Evolutionary conservation across 2,113 vertebrate species (phyloP).

Genomic region (Naja naja): DNA sequence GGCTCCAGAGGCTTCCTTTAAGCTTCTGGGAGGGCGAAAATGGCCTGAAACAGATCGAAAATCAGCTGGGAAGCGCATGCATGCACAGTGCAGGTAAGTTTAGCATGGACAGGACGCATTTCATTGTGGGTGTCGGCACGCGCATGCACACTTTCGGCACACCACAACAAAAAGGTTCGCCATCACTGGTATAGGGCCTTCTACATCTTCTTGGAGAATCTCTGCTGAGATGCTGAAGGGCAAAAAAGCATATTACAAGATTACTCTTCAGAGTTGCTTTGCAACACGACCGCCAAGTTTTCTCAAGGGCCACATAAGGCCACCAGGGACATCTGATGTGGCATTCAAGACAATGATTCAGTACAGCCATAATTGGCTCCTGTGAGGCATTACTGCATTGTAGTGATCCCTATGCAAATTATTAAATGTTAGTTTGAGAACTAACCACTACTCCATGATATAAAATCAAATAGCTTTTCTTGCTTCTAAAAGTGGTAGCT

Average conservation of each 20-base stretch:
- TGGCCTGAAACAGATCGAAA: too few relatives aligned
- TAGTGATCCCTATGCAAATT: background rate
- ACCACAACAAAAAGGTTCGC: too few relatives aligned
- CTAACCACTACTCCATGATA: background rate
- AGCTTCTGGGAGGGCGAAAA: too few relatives aligned
- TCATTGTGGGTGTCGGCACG: too few relatives aligned
- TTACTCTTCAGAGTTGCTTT: background rate
- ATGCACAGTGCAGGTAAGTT: too few relatives aligned
- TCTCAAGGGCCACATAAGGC: background rate
- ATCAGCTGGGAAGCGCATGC: too few relatives aligned
- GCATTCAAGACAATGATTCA: background rate
- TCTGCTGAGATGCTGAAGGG: constrained; percentile 3
- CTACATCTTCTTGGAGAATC: too few relatives aligned
- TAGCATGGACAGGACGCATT: too few relatives aligned
- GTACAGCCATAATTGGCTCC: background rate
- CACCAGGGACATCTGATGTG: background rate
- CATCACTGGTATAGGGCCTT: too few relatives aligned
- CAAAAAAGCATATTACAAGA: background rate
- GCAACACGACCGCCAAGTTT: background rate
- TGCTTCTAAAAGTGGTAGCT: background rate
- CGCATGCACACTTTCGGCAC: too few relatives aligned
- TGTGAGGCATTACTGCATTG: background rate
- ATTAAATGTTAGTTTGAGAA: background rate
- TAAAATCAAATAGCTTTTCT: background rate
- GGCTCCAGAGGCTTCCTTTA: too few relatives aligned